phyloP scores from a whole-genome alignment of 2,113 vertebrate species.

The Salvelinus fontinalis region DNA sequence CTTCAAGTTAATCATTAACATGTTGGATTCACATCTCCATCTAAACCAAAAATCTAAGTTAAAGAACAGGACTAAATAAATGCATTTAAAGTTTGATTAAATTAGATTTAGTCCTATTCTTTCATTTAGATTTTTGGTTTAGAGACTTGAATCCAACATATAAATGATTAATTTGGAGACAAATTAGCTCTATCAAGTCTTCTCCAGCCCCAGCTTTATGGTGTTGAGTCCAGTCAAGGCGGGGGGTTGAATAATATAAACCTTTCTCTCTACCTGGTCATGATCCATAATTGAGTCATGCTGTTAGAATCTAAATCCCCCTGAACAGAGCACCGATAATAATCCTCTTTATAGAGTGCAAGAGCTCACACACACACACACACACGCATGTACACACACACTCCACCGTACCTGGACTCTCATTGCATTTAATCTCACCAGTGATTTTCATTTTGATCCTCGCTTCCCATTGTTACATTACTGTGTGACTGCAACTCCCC shows the following conservation, averaged over 20 bases:
- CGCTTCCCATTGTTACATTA: not conserved
- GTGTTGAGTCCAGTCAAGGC: not conserved
- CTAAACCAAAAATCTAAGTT: too few species aligned
- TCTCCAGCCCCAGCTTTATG: not conserved
- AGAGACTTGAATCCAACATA: too few species aligned
- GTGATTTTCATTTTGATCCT: slow-evolving; percentile 15
- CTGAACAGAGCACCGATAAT: slow-evolving; percentile 50
- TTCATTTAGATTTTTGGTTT: too few species aligned
- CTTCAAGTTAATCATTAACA: too few species aligned
- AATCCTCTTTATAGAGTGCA: slow-evolving; percentile 65
- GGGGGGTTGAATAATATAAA: slow-evolving; percentile 33
- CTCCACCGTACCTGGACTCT: slow-evolving; percentile 20
- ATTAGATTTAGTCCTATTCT: too few species aligned
- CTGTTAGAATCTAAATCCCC: slow-evolving; percentile 65
- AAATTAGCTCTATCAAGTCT: not conserved
- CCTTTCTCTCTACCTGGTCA: slow-evolving; percentile 56
- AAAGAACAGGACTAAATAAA: too few species aligned
- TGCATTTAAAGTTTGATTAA: too few species aligned
- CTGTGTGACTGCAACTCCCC: not conserved
- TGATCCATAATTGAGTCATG: slow-evolving; percentile 73
- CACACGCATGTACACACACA: slow-evolving; percentile 37
- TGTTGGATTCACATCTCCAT: too few species aligned
- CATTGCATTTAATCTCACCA: slow-evolving; percentile 25
- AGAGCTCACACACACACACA: slow-evolving; percentile 33
- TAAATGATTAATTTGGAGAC: too few species aligned